Evolutionary conservation across 2,113 vertebrate species (phyloP), one percentile per base, ranked within the genome.

Genomic region (Tauraco erythrolophus): DNA sequence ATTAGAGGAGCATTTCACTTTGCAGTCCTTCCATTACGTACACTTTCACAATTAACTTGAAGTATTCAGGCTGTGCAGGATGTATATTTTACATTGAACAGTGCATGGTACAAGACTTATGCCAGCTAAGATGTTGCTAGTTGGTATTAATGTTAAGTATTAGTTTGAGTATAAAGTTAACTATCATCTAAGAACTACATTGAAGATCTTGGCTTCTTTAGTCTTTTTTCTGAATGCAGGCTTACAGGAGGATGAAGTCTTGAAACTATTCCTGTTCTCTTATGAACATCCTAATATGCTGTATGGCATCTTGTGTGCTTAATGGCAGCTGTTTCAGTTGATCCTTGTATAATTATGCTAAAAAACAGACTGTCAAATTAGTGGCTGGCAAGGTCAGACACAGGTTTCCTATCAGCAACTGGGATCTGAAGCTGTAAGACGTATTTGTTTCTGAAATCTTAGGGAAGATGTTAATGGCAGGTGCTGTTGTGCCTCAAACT

Each of bases 11-110:
- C 45, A 24, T n/a, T 91, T 83, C 19, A 64, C 48, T 27, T 62
- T 39, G 13, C 27, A 45, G 0, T 78, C 41, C 11, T 91, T 53
- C 39, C 2, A 1, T 60, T 53, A 25, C 0, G 0, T 30, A 8
- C 1, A 2, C 1, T 2, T 85, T 28, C 50, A 30, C 56, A 37
- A 4, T 58, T 33, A 58, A 14, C 37, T 66, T 41, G 22, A 72
- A 48, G 23, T 3, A 11, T 68, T 92, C 33, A 60, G 46, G 37
- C 35, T 75, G 14, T 30, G 0, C 18, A 41, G 14, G 31, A 31
- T 82, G 6, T 46, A 9, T 35, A 30, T 83, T 60, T 46, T 11
- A 11, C 76, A 64, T 60, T 64, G n/a, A 81, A 33, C 21, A 37
- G 17, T 35, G 31, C 7, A 1, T 64, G 35, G 8, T n/a, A 43